Base-by-base conservation (phyloP, 23 tunicate genomes). In the Trididemnum nubilum region DNA sequence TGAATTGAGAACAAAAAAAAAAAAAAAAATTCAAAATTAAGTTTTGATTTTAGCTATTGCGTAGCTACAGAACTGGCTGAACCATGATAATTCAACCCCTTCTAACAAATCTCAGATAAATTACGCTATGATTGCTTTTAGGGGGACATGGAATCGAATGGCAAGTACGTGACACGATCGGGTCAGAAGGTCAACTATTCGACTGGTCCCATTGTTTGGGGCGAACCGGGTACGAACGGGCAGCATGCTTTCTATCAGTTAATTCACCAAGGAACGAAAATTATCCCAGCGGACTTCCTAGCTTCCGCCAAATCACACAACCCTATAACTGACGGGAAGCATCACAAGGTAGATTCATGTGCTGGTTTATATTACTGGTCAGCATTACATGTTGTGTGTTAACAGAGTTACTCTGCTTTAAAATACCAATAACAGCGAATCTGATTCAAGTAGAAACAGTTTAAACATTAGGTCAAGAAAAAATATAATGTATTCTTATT, bases 61-160 rank as follows among this genome's bases (percentile, higher is more conserved):
- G n/a, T n/a, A n/a, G n/a, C n/a, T n/a, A n/a, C n/a, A n/a, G n/a
- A n/a, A n/a, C n/a, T n/a, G n/a, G n/a, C n/a, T n/a, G n/a, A n/a
- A n/a, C n/a, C n/a, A n/a, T n/a, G n/a, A n/a, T n/a, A n/a, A n/a
- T n/a, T n/a, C n/a, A n/a, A n/a, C n/a, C n/a, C n/a, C n/a, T n/a
- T n/a, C n/a, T n/a, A n/a, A n/a, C n/a, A n/a, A n/a, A n/a, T n/a
- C n/a, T n/a, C n/a, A n/a, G n/a, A n/a, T n/a, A n/a, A n/a, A n/a
- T n/a, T n/a, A n/a, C n/a, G n/a, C n/a, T n/a, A n/a, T n/a, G n/a
- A 22, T 69, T 28, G 19, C 9, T 73, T 74, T 22, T 66, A 92
- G 96, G 99, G 99, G 57, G 99, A 96, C 78, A 96, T 96, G 99
- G 99, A 96, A 71, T 96, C 99, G 0, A 96, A 96, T 76, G 99